Evolutionary conservation across 2,797 vertebrate species (phyloP), one percentile per base, ranked within the genome.

Genomic region (Hoplostethus atlanticus): DNA sequence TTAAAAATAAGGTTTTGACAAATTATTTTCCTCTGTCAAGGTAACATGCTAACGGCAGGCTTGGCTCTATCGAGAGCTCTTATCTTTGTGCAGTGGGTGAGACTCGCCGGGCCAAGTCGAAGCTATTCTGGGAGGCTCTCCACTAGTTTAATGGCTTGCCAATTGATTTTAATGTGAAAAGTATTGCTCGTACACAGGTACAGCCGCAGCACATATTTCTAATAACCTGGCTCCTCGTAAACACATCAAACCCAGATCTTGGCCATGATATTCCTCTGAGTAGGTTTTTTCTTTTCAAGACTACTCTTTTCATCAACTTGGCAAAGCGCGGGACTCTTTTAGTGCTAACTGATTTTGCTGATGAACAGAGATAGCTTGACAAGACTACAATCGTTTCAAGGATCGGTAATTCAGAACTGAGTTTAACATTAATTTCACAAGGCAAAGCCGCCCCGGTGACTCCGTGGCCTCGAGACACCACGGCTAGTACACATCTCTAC

Each of bases 1-100:
- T 91, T 93, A 93, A 94, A 28, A 94, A 94, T 92, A 91, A 93
- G 90, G 78, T 91, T 93, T 89, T 92, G 93, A 95, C 93, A 91
- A 93, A 94, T 93, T 81, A 90, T 93, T 91, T 92, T 90, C 77
- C 76, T 89, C 83, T 80, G 84, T 90, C 84, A 85, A 67, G 84
- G 84, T 93, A 92, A 91, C 90, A 86, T 88, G 88, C 88, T 88
- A 87, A 81, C 86, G 85, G 77, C 77, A 78, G 84, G 69, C 70
- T 82, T 59, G 72, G 70, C 69, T 80, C 80, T 71, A 64, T 68
- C 68, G 70, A 77, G 11, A 65, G 64, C 66, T 76, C 85, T 91
- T 92, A 92, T 91, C 86, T 92, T 36, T 13, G 69, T 51, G 68
- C 70, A 76, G 83, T 76, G 51, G 80, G 80, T 85, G 83, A 90